Conservation (phyloP, 2,113 vertebrate genomes). For the Malurus melanocephalus region DNA sequence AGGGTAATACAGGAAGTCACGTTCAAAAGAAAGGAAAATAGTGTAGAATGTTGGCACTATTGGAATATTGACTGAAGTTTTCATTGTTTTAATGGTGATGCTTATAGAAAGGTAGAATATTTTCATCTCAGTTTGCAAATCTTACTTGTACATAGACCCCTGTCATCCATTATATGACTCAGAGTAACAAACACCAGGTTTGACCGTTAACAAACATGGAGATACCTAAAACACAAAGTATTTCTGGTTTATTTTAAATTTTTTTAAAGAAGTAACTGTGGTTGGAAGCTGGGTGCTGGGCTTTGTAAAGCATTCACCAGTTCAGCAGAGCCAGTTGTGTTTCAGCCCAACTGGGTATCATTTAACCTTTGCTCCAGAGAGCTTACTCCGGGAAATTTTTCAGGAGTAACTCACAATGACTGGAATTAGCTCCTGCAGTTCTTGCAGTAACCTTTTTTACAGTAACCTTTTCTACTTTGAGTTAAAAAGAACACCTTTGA, state of each 20-base stretch:
- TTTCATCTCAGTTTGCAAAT: not conserved
- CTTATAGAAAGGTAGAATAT: not conserved
- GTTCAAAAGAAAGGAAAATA: not conserved
- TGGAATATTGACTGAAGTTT: not conserved
- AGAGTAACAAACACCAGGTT: not conserved
- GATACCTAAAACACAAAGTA: not conserved
- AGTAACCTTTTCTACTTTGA: slow-evolving; percentile 9
- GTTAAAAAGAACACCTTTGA: not conserved
- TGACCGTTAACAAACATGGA: not conserved
- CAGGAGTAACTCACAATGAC: not conserved
- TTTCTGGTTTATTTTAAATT: not conserved
- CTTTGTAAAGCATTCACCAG: not conserved
- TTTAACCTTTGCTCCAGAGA: slow-evolving; percentile 21
- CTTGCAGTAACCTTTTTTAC: slow-evolving; percentile 10
- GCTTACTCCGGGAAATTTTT: not conserved
- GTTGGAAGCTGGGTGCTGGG: not conserved
- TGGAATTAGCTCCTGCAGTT: not conserved
- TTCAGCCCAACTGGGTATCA: not conserved
- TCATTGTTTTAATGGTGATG: not conserved
- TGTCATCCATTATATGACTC: not conserved
- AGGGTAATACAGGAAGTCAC: not conserved
- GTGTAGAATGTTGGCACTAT: not conserved
- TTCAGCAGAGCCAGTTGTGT: not conserved
- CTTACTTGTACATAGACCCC: not conserved
- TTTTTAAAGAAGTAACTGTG: not conserved